A percentile compares a stretch with the other conserved stretches of the same genome.
These are phyloP conservation scores for Eilema griseolum DNA, from an alignment of 2,888 invertebrate species.

Conservation along the genomic window DNA sequence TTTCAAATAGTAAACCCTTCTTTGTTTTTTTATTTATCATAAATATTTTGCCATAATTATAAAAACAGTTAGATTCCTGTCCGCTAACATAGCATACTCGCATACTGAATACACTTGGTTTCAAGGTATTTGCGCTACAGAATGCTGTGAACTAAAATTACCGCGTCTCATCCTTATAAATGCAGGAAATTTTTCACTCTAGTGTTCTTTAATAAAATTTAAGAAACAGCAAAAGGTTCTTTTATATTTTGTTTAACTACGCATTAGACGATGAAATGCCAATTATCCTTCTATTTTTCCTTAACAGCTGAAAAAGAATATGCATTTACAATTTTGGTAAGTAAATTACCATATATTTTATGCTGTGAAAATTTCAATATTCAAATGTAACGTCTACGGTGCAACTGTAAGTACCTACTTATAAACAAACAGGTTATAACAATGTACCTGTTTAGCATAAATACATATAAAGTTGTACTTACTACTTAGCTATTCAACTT, in stretches of 20 bases:
- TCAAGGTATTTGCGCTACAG: slow-evolving; percentile 48
- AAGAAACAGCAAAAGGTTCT: not conserved
- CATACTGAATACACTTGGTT: slow-evolving; percentile 40
- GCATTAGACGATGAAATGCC: not conserved
- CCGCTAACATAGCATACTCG: slow-evolving; percentile 57
- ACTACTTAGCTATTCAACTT: not conserved
- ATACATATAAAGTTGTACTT: slow-evolving; percentile 5
- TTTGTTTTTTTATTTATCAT: slow-evolving; percentile 20
- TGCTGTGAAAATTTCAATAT: not conserved
- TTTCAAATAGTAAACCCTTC: slow-evolving; percentile 17
- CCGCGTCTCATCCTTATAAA: slow-evolving; percentile 33
- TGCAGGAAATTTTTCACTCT: slow-evolving; percentile 20
- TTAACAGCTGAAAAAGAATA: not conserved
- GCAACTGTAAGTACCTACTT: not conserved
- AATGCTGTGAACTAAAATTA: slow-evolving; percentile 48
- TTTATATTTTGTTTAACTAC: not conserved
- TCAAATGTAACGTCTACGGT: not conserved
- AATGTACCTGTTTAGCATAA: slow-evolving; percentile 11
- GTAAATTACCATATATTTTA: not conserved
- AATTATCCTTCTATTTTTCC: not conserved
- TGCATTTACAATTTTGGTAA: not conserved
- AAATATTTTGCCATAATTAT: slow-evolving; percentile 35
- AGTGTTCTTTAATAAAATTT: not conserved
- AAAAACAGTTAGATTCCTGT: slow-evolving; percentile 50
- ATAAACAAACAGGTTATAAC: not conserved